Percentiles rank a stretch among this genome's conserved stretches.
phyloP scores from a whole-genome alignment of 2,113 vertebrate species.

The Benitochromis conjunctus region DNA sequence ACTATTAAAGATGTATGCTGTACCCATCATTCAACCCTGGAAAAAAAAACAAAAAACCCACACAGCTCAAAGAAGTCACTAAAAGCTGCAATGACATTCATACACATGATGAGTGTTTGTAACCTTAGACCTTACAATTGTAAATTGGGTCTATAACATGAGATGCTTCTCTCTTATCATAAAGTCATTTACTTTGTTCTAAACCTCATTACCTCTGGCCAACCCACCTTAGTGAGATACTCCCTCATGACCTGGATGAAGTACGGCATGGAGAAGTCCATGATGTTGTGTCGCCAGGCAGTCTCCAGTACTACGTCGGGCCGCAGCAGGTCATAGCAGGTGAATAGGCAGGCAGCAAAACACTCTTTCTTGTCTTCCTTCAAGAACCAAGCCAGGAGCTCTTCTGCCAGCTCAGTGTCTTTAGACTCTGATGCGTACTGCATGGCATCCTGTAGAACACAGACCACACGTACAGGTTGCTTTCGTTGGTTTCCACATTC shows the following conservation, averaged over 20 bases:
- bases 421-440: slow-evolving; percentile 98
- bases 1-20: neutral
- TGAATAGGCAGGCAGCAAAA: slow-evolving; percentile 97
- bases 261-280: slow-evolving; percentile 99
- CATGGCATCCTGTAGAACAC: slow-evolving; percentile 87
- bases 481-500: neutral
- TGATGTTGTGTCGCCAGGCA: slow-evolving; percentile 98
- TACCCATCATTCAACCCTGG: neutral
- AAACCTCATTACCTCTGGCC: neutral
- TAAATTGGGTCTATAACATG: neutral
- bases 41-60: neutral
- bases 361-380: slow-evolving; percentile 95
- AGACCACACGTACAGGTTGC: neutral
- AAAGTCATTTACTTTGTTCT: neutral
- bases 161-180: neutral
- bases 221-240: slow-evolving; percentile 94
- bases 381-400: slow-evolving; percentile 97
- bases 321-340: slow-evolving; percentile 95
- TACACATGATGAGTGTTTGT: neutral
- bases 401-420: slow-evolving; percentile 94
- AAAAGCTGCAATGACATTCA: neutral
- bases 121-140: neutral
- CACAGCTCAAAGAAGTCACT: neutral
- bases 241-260: slow-evolving; percentile 99
- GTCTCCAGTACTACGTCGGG: slow-evolving; percentile 98